Evolutionary conservation across 1,140 invertebrate genomes (phyloP).

Genomic region (Drosophila varians): DNA sequence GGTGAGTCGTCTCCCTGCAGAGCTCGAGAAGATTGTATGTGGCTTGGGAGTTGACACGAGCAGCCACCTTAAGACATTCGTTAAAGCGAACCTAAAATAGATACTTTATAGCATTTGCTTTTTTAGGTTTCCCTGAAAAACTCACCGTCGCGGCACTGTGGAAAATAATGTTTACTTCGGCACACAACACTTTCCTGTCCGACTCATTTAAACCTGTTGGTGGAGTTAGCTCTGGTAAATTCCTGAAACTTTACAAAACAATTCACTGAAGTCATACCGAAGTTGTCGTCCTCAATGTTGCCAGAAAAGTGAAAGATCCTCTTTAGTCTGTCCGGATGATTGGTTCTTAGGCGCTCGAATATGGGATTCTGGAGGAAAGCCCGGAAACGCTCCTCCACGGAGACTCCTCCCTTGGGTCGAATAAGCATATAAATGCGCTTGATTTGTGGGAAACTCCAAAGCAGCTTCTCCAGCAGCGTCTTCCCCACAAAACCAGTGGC

Average conservation of each 20-base stretch:
- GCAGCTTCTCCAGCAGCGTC: conserved; percentile 89
- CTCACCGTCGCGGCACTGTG: conserved; percentile 93
- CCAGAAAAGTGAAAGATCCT: conserved; percentile 83
- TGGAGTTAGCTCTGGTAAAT: conserved; percentile 12
- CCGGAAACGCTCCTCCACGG: conserved; percentile 65
- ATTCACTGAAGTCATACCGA: conserved; percentile 48
- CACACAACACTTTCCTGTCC: conserved; percentile 85
- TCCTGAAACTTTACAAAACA: conserved; percentile 16
- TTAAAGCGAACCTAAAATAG: conserved; percentile 87
- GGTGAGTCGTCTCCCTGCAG: conserved; percentile 87
- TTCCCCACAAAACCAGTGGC: conserved; percentile 86
- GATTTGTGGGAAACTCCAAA: conserved; percentile 88
- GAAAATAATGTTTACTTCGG: conserved; percentile 90
- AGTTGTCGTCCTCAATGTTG: conserved; percentile 79
- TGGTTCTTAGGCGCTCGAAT: conserved; percentile 65
- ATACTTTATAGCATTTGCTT: not conserved
- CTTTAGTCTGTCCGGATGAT: conserved; percentile 73
- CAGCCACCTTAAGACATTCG: conserved; percentile 89
- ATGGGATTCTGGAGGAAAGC: conserved; percentile 71
- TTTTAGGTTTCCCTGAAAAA: not conserved
- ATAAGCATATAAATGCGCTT: conserved; percentile 88
- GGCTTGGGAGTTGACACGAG: conserved; percentile 86
- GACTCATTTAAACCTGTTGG: conserved; percentile 86
- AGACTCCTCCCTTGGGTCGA: conserved; percentile 85
- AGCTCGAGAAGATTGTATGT: conserved; percentile 86